phyloP scores from a whole-genome alignment of 2,888 invertebrate genomes.

The Epirrhoe tristata region DNA sequence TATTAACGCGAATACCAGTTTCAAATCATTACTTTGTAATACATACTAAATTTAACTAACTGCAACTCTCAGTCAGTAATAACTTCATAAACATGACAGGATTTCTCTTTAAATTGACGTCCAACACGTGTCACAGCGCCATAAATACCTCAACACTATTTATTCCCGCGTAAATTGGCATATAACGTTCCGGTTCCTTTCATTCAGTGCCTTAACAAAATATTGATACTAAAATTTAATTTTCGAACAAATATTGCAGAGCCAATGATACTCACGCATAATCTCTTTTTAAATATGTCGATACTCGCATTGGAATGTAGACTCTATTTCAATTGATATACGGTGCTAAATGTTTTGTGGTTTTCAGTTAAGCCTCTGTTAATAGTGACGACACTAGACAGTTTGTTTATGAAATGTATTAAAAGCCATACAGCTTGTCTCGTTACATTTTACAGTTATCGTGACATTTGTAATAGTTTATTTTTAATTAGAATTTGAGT shows the following conservation, averaged over 20 bases:
- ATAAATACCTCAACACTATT: constrained; percentile 24
- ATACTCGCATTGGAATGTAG: constrained; percentile 5
- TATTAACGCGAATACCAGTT: no score
- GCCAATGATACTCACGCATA: constrained; percentile 33
- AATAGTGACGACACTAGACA: not conserved
- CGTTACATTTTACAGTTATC: not conserved
- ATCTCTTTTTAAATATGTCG: constrained; percentile 15
- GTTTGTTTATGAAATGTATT: constrained; percentile 10
- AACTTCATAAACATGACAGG: constrained; percentile 11
- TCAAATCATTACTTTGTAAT: not conserved
- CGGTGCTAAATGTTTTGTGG: not conserved
- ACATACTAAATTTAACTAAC: not conserved
- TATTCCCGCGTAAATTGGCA: constrained; percentile 26
- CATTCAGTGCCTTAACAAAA: constrained; percentile 33
- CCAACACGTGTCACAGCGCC: constrained; percentile 21
- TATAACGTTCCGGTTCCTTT: constrained; percentile 27
- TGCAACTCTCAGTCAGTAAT: not conserved
- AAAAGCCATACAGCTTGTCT: constrained; percentile 1
- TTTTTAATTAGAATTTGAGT: no score
- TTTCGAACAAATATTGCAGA: constrained; percentile 42
- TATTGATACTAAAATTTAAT: constrained; percentile 43
- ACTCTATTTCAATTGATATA: not conserved
- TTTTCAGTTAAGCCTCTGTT: not conserved
- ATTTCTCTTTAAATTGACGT: constrained; percentile 20
- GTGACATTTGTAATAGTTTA: no score